Evolutionary conservation across 2,113 vertebrate genomes (phyloP).

Genomic region (Calidris pygmaea): DNA sequence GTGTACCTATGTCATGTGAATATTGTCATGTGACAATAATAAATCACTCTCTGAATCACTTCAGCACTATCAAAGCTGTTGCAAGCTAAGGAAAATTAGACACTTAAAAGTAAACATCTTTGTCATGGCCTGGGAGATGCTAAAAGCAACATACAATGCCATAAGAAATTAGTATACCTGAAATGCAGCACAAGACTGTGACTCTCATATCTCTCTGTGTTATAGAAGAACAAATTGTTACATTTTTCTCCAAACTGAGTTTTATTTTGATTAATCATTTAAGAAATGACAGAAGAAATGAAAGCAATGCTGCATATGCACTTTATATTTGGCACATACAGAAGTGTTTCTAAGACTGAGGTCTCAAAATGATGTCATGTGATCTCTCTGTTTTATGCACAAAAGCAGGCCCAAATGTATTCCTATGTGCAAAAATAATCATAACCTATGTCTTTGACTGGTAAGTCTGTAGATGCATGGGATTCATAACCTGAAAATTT

Average conservation of each 20-base stretch:
- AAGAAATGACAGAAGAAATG: not conserved
- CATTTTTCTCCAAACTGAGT: not conserved
- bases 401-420: not conserved
- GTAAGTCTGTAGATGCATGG: not conserved
- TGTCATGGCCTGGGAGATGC: not conserved
- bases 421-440: not conserved
- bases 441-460: not conserved
- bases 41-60: not conserved
- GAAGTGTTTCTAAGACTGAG: not conserved
- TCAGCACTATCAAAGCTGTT: not conserved
- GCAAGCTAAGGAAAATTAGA: not conserved
- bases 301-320: not conserved
- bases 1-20: not conserved
- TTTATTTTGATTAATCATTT: not conserved
- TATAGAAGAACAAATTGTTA: not conserved
- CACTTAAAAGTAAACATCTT: not conserved
- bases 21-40: not conserved
- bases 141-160: not conserved
- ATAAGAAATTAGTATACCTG: not conserved
- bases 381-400: no score
- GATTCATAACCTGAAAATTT: not conserved
- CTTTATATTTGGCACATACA: not conserved
- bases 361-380: not conserved
- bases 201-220: not conserved
- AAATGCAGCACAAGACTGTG: not conserved